These are phyloP conservation scores for Falco cherrug DNA, from an alignment of 2,797 vertebrate species.

Conservation along the genomic window DNA sequence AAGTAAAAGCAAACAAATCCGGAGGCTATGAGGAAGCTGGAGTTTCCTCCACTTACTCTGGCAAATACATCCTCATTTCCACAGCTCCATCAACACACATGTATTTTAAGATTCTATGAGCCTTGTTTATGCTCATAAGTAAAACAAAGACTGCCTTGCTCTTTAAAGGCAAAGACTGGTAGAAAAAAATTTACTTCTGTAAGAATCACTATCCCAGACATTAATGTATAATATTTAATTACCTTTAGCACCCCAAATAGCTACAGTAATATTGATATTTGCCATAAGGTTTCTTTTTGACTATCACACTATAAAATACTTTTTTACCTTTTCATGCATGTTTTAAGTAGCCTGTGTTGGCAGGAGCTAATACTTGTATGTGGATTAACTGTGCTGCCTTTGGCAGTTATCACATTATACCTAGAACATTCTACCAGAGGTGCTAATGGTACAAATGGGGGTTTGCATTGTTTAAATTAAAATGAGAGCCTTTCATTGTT, in stretches of 20 bases:
- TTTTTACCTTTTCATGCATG: background rate
- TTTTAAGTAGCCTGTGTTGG: background rate
- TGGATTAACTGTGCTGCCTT: background rate
- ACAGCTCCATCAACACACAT: background rate
- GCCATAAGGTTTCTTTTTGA: background rate
- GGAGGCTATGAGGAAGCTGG: background rate
- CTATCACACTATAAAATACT: background rate
- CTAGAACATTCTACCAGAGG: background rate
- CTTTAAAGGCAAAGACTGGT: background rate
- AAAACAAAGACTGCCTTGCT: background rate
- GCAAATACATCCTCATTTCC: background rate
- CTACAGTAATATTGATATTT: background rate
- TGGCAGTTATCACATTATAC: background rate
- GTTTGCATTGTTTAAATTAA: background rate
- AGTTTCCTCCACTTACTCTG: background rate
- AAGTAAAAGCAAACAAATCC: background rate
- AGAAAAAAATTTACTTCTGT: background rate
- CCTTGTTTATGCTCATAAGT: background rate
- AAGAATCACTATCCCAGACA: background rate
- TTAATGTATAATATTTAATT: background rate
- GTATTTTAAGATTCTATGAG: background rate
- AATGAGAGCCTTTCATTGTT: background rate
- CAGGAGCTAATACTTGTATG: background rate
- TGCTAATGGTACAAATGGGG: fast-evolving
- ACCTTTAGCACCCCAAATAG: background rate